Conservation (phyloP, 2,113 vertebrate genomes). For the Malaclemys terrapin region DNA sequence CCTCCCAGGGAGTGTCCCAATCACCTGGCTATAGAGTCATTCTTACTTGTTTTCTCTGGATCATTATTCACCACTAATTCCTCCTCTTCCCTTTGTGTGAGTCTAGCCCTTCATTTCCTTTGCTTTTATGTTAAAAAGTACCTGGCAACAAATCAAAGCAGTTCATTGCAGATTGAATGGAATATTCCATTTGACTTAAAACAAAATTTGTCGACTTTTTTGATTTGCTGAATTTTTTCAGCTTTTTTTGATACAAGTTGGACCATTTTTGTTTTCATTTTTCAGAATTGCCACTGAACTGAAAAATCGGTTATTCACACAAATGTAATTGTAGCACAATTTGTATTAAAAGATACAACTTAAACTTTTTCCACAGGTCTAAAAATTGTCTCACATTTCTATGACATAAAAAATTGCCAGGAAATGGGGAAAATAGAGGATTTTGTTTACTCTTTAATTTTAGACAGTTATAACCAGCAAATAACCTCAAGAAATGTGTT, state of each 20-base stretch:
- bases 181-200: background rate
- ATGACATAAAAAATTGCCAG: background rate
- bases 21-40: background rate
- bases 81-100: background rate
- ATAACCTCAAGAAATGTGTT: background rate
- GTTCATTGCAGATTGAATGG: background rate
- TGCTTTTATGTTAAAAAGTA: background rate
- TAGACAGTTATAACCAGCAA: background rate
- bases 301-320: background rate
- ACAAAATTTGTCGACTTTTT: background rate
- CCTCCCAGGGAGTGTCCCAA: background rate
- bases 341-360: background rate
- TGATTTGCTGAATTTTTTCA: background rate
- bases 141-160: background rate
- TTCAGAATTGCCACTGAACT: background rate
- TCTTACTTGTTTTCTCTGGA: background rate
- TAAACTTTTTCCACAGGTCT: background rate
- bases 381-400: background rate
- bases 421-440: background rate
- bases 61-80: background rate
- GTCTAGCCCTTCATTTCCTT: background rate
- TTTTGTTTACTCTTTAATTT: constrained; percentile 12
- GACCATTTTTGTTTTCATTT: background rate
- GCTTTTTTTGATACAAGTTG: background rate
- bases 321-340: background rate